These are phyloP conservation scores for Esox niger DNA, from an alignment of 2,113 vertebrate genomes.

Conservation along the genomic window DNA sequence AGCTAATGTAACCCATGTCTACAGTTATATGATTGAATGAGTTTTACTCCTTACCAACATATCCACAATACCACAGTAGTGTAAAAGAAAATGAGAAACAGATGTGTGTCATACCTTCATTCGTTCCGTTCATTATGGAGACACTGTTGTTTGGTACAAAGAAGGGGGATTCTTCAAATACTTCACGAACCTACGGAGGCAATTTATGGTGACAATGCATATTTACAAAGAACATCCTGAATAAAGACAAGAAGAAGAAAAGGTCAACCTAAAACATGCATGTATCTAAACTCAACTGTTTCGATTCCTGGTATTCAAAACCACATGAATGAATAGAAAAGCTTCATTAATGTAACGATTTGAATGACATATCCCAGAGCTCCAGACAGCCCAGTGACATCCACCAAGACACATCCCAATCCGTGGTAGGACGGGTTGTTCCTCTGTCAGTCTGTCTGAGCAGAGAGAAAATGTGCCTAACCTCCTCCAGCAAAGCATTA, in stretches of 20 bases:
- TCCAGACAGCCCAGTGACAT: conserved; percentile 67
- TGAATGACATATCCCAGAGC: conserved; percentile 64
- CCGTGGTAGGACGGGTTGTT: conserved; percentile 48
- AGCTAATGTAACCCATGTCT: neutral
- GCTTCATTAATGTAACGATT: conserved; percentile 52
- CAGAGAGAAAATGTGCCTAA: conserved; percentile 59
- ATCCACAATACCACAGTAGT: neutral
- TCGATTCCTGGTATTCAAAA: conserved; percentile 57
- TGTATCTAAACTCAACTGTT: conserved; percentile 16
- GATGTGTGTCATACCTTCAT: conserved; percentile 80
- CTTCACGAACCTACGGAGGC: conserved; percentile 77
- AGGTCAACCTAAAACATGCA: neutral
- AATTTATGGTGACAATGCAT: neutral
- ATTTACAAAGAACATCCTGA: neutral
- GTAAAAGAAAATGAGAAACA: neutral
- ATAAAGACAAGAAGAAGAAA: neutral
- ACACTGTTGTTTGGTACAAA: conserved; percentile 88
- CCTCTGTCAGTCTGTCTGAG: conserved; percentile 66
- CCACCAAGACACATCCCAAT: conserved; percentile 59
- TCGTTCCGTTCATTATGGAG: conserved; percentile 90
- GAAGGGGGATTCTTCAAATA: conserved; percentile 92
- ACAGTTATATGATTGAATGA: neutral
- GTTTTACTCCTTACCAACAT: too few species aligned
- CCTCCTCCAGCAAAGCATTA: conserved; percentile 84
- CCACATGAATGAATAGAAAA: conserved; percentile 63